Base-by-base conservation (phyloP, 2,113 vertebrate species). In the Oncorhynchus masou region DNA sequence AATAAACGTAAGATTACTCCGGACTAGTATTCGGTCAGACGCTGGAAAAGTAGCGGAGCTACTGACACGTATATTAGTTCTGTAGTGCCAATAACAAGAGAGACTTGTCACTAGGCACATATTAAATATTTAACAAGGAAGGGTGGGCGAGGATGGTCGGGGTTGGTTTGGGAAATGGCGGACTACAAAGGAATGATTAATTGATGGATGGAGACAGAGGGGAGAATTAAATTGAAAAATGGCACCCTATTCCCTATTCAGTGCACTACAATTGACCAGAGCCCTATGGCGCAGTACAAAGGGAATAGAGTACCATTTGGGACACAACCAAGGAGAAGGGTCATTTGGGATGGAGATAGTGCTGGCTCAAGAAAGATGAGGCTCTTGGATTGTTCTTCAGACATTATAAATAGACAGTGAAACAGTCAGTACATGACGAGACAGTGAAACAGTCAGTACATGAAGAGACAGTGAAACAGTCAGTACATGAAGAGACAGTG, bases 131-230 rank as follows among this genome's bases (percentile, higher is more conserved):
- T 84, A 83, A 79, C 66, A 70, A 77, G 73, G 80, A 75, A 79
- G 75, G 67, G 4, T 71, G 49, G 76, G 73, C 74, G 77, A 70
- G 81, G 76, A 77, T 68, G 78, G 73, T 84, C 79, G 79, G 64
- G 80, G 74, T 54, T 54, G 74, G 20, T 3, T 22, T n/a, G 59
- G 7, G 5, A 62, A 62, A 62, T 11, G n/a, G 59, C n/a, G 64
- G 66, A 85, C 84, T 86, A 88, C 86, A 93, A 88, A 89, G 81
- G 49, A 78, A 70, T 88, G 82, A 93, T 83, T 94, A 88, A 90
- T 8, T 34, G 79, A 73, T 4, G 51, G 51, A 54, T 80, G 85
- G 81, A 86, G 77, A 88, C 75, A 65, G 62, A 74, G 70, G 45
- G 74, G 48, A 66, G 81, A 89, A 91, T 88, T 76, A 89, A 83